These are phyloP conservation scores for Carduelis carduelis DNA, from an alignment of 2,797 vertebrate genomes.

Conservation along the genomic window DNA sequence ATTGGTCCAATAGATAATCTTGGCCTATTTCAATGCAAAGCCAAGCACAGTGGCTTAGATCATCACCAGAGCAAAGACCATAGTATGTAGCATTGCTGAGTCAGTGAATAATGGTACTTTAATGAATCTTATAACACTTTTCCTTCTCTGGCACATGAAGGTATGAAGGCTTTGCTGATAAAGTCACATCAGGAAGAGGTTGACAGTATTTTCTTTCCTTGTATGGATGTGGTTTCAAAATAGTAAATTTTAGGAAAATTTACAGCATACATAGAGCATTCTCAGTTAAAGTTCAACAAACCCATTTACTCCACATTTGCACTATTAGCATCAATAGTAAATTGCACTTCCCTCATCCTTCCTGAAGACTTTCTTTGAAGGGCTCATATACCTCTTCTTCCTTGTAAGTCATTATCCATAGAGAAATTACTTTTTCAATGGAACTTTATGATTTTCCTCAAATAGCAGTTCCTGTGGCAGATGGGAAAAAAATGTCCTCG, in stretches of 20 bases:
- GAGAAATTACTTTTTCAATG: not conserved
- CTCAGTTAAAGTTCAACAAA: not conserved
- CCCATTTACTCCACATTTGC: not conserved
- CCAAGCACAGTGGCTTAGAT: not conserved
- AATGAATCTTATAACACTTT: not conserved
- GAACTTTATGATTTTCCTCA: not conserved
- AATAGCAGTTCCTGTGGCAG: not conserved
- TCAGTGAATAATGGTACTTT: not conserved
- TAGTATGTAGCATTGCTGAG: not conserved
- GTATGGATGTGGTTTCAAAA: not conserved
- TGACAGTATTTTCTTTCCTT: not conserved
- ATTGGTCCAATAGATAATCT: not conserved
- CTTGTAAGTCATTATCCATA: not conserved
- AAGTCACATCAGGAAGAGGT: not conserved
- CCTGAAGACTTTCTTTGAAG: not conserved
- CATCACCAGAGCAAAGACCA: not conserved
- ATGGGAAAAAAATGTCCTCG: not conserved
- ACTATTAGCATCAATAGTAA: not conserved
- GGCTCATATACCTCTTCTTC: not conserved
- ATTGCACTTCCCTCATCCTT: not conserved
- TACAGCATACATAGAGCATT: not conserved
- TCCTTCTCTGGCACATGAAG: not conserved
- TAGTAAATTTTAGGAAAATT: not conserved
- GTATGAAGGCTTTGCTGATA: not conserved
- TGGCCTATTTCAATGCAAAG: not conserved